Evolutionary conservation across 2,888 invertebrate genomes (phyloP).

Genomic region (Geophilus truncorum): DNA sequence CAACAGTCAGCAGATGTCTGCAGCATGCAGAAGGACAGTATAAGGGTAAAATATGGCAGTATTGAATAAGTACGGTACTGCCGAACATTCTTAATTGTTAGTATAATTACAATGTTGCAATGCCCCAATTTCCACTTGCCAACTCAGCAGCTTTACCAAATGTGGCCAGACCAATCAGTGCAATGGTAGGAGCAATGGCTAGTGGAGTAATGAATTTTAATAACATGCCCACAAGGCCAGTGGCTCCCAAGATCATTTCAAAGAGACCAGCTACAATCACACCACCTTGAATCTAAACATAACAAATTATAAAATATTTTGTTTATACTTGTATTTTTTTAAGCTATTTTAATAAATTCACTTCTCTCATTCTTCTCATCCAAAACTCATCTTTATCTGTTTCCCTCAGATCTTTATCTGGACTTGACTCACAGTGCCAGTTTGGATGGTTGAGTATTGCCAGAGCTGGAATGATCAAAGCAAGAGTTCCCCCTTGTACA

Average conservation of each 20-base stretch:
- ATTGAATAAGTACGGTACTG: no score
- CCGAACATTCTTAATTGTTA: no score
- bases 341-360: constrained; percentile 29
- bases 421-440: constrained; percentile 58
- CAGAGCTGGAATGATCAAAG: constrained; percentile 70
- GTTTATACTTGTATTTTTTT: no score
- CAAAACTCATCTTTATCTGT: constrained; percentile 39
- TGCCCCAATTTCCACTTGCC: constrained; percentile 48
- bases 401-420: constrained; percentile 8
- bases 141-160: constrained; percentile 46
- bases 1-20: no score
- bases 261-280: constrained; percentile 46
- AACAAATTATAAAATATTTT: no score
- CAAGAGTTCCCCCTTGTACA: constrained; percentile 64
- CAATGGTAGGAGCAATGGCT: constrained; percentile 48
- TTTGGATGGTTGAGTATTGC: constrained; percentile 67
- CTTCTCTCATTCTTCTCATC: constrained; percentile 41
- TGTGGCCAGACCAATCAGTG: constrained; percentile 48
- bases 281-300: constrained; percentile 45
- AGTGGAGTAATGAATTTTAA: constrained; percentile 48
- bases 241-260: constrained; percentile 47
- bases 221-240: constrained; percentile 46
- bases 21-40: no score
- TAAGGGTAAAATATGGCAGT: no score
- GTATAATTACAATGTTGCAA: constrained; percentile 47